phyloP scores from a whole-genome alignment of 2,888 invertebrate species.

The Alloscopus bannaensis region DNA sequence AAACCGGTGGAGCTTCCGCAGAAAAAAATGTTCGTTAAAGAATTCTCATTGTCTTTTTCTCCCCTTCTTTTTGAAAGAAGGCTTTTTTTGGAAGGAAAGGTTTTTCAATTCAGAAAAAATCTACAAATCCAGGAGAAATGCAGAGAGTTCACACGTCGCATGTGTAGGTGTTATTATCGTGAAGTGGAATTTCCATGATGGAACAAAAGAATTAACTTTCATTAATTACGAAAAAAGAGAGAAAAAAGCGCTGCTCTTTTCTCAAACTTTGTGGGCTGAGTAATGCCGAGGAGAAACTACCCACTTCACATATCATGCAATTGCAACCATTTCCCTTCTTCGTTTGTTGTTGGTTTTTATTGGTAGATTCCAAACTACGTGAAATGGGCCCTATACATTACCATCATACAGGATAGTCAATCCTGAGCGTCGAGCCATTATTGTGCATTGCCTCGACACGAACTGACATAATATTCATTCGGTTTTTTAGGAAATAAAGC shows the following conservation, averaged over 20 bases:
- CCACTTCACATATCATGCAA: slow-evolving; percentile 2
- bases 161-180: slow-evolving; percentile 38
- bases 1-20: too few relatives aligned
- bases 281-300: neutral
- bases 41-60: too few relatives aligned
- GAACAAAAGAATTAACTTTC: slow-evolving; percentile 54
- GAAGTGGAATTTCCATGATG: slow-evolving; percentile 34
- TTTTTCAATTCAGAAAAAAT: neutral
- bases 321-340: too few relatives aligned
- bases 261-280: neutral
- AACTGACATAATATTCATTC: too few relatives aligned
- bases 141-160: slow-evolving; percentile 30
- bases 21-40: too few relatives aligned
- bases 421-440: too few relatives aligned
- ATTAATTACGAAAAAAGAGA: slow-evolving; percentile 51
- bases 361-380: neutral
- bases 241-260: slow-evolving; percentile 31
- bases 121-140: neutral
- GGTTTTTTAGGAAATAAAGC: neutral
- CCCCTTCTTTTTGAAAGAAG: too few relatives aligned
- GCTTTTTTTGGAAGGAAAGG: neutral
- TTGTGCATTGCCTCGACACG: too few relatives aligned
- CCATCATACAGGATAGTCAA: too few relatives aligned
- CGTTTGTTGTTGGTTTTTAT: neutral
- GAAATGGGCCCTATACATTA: too few relatives aligned